These are phyloP conservation scores for Phataginus tricuspis DNA, from an alignment of 2,797 vertebrate genomes.

Conservation along the genomic window DNA sequence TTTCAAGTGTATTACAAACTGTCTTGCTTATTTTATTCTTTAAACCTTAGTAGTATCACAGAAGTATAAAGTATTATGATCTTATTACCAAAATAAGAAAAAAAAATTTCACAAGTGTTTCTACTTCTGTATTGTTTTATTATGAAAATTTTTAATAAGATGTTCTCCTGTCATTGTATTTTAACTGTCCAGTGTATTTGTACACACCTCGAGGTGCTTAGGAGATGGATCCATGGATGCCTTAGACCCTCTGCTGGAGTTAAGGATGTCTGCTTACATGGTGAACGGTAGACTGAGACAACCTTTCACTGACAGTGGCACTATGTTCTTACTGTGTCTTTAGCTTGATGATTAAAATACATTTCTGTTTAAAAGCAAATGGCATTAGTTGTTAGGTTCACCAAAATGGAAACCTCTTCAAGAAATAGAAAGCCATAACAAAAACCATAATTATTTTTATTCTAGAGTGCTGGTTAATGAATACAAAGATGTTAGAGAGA, in stretches of 20 bases:
- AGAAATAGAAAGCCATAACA: background rate
- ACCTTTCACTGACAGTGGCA: background rate
- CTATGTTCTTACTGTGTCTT: background rate
- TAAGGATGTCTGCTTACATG: background rate
- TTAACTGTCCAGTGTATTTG: background rate
- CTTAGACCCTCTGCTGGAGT: background rate
- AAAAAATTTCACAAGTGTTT: background rate
- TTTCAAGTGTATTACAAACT: background rate
- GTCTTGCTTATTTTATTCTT: conserved; percentile 10
- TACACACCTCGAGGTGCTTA: background rate
- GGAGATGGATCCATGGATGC: background rate
- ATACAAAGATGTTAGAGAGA: background rate
- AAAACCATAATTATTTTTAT: background rate
- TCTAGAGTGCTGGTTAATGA: background rate
- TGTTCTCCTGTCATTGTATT: background rate
- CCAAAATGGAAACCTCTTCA: conserved; percentile 46
- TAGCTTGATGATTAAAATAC: background rate
- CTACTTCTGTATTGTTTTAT: conserved; percentile 3
- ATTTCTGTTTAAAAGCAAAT: conserved; percentile 17
- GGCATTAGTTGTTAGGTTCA: background rate
- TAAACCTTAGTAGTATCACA: background rate
- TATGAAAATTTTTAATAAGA: conserved; percentile 5
- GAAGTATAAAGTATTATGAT: background rate
- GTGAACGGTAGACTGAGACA: background rate
- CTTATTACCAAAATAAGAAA: background rate